Evolutionary conservation across 2,888 invertebrate species (phyloP), one percentile per base, ranked within the genome.

Genomic region (Stegophylla sp.): DNA sequence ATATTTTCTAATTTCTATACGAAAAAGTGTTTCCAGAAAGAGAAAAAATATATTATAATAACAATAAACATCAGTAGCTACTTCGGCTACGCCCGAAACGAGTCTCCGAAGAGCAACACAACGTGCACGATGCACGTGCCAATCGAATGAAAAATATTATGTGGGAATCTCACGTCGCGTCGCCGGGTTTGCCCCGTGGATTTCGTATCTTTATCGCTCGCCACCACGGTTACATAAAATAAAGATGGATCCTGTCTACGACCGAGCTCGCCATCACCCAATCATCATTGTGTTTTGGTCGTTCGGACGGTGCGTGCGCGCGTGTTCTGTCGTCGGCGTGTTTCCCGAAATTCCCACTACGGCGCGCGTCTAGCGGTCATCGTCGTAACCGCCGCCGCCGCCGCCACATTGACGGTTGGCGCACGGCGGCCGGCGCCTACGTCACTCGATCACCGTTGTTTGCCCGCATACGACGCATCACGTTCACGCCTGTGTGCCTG

Each of bases 321-420:
- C 61, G 26, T 1, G n/a, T n/a, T 34, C 43, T 26, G 9, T 4
- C 3, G 48, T 7, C 26, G 26, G 23, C 53, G 61, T 26, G 69
- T 43, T 71, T 79, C 71, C 71, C 41, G 48, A 71, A 71, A 71
- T 79, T 51, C 61, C 41, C 79, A 26, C 79, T 43, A 71, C 61
- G 79, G 59, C 71, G 71, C 79, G 79, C 61, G 61, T 63, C 69
- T 48, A 20, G 41, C 79, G 69, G 69, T 43, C 69, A 71, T 61
- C 63, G 71, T 12, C 51, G n/a, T 34, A 48, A 12, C 61, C n/a
- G n/a, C 23, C 12, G 17, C 53, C 26, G n/a, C 41, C 41, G 20
- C 12, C 48, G 26, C n/a, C n/a, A n/a, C n/a, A n/a, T n/a, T n/a
- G n/a, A n/a, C n/a, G n/a, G n/a, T n/a, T n/a, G n/a, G n/a, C n/a